Base-by-base conservation (phyloP, 2,888 invertebrate species). In the Ochropleura leucogaster region DNA sequence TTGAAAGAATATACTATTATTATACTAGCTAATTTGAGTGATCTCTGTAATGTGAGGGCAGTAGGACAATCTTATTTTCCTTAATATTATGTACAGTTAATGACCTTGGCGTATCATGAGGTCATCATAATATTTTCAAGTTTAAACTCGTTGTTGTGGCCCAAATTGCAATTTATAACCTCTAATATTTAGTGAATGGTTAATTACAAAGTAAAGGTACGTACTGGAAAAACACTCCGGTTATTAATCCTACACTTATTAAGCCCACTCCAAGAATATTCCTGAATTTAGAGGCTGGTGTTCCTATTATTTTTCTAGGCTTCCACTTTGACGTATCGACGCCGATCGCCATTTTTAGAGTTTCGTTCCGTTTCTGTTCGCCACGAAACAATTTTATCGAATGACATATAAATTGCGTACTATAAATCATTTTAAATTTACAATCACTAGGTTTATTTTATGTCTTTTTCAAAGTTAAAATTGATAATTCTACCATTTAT, bases 261-360 rank as follows among this genome's bases (percentile, higher is more conserved):
- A 96, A 77, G 47, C 96, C 96, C 40, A 94, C 85, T 16, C 97
- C 97, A 82, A 97, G 94, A 76, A 94, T 93, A 91, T 97, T 97
- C 81, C 97, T 94, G 76, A 96, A 95, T 79, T 87, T 90, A 82
- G 95, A 97, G 67, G 97, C 97, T 63, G 98, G 98, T 62, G 98
- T 98, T 85, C 98, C 98, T 92, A 95, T 96, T 77, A 97, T 93
- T 94, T 97, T 96, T 92, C 98, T 96, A 81, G 98, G 97, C 96
- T 98, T 98, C 91, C 97, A 96, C 90, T 96, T 96, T 83, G 94
- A 96, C 69, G 95, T 94, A 94, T 97, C 97, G 70, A 97, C 92
- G 70, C 96, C 96, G 81, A 96, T 95, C 77, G 96, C 97, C 97
- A 97, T 97, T 88, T 94, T 92, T 85, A 47, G 67, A 62, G 30